Percentiles rank a stretch among this genome's conserved stretches.
Conservation (phyloP, 2,888 invertebrate species). For the Fragum fragum region DNA sequence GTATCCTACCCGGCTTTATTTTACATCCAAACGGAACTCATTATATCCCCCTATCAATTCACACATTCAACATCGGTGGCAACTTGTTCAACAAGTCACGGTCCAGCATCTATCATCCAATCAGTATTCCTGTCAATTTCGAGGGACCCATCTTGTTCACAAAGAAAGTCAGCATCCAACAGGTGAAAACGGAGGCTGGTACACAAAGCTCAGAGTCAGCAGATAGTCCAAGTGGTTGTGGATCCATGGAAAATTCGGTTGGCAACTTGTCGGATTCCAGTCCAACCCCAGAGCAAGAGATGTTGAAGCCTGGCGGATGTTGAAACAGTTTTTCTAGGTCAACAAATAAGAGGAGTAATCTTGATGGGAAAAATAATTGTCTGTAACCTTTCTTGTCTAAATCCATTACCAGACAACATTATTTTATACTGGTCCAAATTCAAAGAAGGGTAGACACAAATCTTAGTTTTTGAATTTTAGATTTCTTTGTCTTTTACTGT, state of each 20-base stretch:
- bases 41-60: slow-evolving; percentile 92
- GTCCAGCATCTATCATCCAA: slow-evolving; percentile 80
- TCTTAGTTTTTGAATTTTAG: too few species aligned
- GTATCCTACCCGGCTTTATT: slow-evolving; percentile 93
- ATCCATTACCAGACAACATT: too few species aligned
- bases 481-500: too few species aligned
- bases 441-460: too few species aligned
- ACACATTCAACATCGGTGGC: slow-evolving; percentile 86
- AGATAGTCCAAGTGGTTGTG: slow-evolving; percentile 24
- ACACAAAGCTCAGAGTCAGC: slow-evolving; percentile 5
- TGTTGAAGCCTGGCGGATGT: neutral
- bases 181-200: neutral
- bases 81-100: slow-evolving; percentile 60
- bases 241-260: slow-evolving; percentile 19
- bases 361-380: too few species aligned
- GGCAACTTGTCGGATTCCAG: slow-evolving; percentile 14
- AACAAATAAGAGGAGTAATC: too few species aligned
- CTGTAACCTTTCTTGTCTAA: too few species aligned
- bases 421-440: too few species aligned
- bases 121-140: slow-evolving; percentile 84
- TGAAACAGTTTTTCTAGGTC: neutral
- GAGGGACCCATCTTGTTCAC: slow-evolving; percentile 73
- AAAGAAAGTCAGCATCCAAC: slow-evolving; percentile 42
- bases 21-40: slow-evolving; percentile 95
- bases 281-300: slow-evolving; percentile 20